These are phyloP conservation scores for Formica exsecta DNA, from an alignment of 1,140 invertebrate species.

Conservation along the genomic window DNA sequence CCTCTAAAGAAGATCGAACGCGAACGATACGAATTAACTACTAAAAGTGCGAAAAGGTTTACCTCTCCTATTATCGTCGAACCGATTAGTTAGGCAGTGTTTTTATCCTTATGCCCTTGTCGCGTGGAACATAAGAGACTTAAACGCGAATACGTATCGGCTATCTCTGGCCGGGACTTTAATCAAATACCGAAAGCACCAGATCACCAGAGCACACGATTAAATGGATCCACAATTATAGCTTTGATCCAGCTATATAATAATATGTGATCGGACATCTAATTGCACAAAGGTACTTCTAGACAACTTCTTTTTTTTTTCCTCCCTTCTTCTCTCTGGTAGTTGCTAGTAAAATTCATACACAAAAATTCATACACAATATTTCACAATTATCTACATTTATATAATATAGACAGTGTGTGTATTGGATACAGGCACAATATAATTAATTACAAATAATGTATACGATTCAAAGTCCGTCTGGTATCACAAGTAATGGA, in stretches of 20 bases:
- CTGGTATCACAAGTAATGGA: constrained; percentile 82
- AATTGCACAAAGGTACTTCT: constrained; percentile 80
- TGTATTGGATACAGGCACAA: constrained; percentile 85
- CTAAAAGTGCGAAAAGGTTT: constrained; percentile 17
- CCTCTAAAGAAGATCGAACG: constrained; percentile 17
- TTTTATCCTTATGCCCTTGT: constrained; percentile 47
- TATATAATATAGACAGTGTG: constrained; percentile 81
- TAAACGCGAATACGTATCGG: constrained; percentile 70
- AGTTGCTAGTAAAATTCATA: constrained; percentile 79
- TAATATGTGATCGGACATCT: constrained; percentile 68
- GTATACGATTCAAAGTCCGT: constrained; percentile 79
- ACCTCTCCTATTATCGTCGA: constrained; percentile 24
- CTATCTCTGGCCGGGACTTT: constrained; percentile 59
- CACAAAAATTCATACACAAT: constrained; percentile 78
- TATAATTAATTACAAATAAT: constrained; percentile 84
- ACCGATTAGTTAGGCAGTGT: constrained; percentile 73
- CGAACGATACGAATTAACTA: constrained; percentile 9
- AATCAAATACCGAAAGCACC: constrained; percentile 73
- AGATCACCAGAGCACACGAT: constrained; percentile 75
- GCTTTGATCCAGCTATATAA: constrained; percentile 62
- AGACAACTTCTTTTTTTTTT: constrained; percentile 58
- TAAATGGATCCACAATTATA: constrained; percentile 65
- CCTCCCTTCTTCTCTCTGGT: constrained; percentile 26
- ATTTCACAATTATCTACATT: constrained; percentile 79
- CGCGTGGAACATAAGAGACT: constrained; percentile 57